These are phyloP conservation scores for Uria aalge DNA, from an alignment of 2,113 vertebrate genomes.

Conservation along the genomic window DNA sequence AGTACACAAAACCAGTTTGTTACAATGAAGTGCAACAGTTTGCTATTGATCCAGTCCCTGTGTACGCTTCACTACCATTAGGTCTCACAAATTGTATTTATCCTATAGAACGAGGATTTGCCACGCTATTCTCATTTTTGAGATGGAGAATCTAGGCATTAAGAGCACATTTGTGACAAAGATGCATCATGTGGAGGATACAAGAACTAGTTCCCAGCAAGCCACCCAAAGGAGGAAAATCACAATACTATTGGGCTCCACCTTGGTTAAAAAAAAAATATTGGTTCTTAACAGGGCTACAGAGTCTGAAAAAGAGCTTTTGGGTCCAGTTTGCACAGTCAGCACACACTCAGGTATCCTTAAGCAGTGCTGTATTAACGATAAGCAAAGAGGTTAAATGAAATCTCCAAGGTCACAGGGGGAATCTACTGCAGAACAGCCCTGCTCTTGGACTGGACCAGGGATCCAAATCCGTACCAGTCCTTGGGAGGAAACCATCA, in stretches of 20 bases:
- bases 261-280: background rate
- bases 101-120: background rate
- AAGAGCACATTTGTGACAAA: background rate
- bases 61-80: background rate
- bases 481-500: background rate
- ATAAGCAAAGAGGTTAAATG: background rate
- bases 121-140: background rate
- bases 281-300: background rate
- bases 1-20: background rate
- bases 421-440: background rate
- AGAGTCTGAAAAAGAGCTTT: background rate
- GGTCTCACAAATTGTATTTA: background rate
- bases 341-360: background rate
- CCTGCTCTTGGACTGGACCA: background rate
- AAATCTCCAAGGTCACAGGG: background rate
- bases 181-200: background rate
- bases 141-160: background rate
- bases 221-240: background rate
- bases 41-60: background rate
- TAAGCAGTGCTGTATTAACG: background rate
- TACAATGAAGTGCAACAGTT: background rate
- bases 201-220: background rate
- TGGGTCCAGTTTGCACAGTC: background rate
- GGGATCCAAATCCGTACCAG: background rate
- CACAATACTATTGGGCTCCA: background rate